Evolutionary conservation across 2,797 vertebrate species (phyloP).

Genomic region (Triplophysa bombifrons): DNA sequence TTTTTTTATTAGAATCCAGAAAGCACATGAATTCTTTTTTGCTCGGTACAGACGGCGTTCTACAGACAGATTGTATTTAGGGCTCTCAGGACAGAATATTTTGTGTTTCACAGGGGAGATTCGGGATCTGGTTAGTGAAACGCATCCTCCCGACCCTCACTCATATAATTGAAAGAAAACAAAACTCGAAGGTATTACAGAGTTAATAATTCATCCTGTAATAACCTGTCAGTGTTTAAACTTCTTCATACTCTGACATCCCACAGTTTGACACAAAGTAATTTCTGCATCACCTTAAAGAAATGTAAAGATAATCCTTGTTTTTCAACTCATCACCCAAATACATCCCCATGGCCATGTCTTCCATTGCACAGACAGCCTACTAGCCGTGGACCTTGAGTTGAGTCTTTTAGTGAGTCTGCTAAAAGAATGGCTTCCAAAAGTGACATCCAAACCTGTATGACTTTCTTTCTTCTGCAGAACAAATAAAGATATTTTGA

Average conservation of each 20-base stretch:
- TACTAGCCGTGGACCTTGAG: background rate
- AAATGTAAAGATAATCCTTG: background rate
- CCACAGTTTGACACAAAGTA: background rate
- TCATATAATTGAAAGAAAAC: slow-evolving; percentile 38
- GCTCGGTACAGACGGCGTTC: slow-evolving; percentile 41
- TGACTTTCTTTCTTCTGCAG: too few species aligned
- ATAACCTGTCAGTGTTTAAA: slow-evolving; percentile 14
- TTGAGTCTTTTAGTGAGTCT: background rate
- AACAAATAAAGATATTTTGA: too few species aligned
- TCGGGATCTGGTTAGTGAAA: slow-evolving; percentile 29
- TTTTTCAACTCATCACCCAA: background rate
- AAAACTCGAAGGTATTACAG: slow-evolving; percentile 12
- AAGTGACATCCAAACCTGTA: background rate
- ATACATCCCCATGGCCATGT: background rate
- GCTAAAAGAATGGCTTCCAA: background rate
- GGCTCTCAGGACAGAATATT: slow-evolving; percentile 29
- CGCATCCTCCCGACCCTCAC: slow-evolving; percentile 33
- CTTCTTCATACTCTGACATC: background rate
- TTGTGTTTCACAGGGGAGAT: slow-evolving; percentile 29
- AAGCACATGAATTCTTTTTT: slow-evolving; percentile 70
- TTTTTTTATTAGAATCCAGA: slow-evolving; percentile 76
- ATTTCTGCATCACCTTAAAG: background rate
- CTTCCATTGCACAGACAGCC: background rate
- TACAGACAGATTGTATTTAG: slow-evolving; percentile 16
- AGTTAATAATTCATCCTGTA: slow-evolving; percentile 29